Base-by-base conservation (phyloP, 2,888 invertebrate species). In the Lampropteryx suffumata region DNA sequence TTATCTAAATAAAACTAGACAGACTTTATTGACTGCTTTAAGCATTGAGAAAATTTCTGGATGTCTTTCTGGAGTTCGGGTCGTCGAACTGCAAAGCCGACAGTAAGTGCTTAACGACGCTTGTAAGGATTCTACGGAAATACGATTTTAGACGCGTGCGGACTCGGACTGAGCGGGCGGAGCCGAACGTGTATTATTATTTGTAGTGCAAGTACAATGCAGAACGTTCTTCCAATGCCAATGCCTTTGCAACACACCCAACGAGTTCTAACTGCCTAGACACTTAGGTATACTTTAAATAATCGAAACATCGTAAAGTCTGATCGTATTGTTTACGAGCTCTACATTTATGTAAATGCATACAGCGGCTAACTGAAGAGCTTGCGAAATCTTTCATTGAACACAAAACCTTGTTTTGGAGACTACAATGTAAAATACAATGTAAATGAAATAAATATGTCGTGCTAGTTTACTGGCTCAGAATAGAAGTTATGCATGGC, bases 101-200 rank as follows among this genome's bases (percentile, higher is more conserved):
- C 85, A 80, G 76, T 79, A 76, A 82, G 83, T 82, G 83, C 86
- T 88, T 84, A 82, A 78, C 83, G 80, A 79, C 82, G 87, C 84
- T 88, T 87, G 86, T 88, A 86, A 84, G 90, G 89, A 88, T 90
- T 90, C 90, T 81, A 85, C 87, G 88, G 87, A 89, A 89, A 89
- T 87, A 88, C 88, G 82, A 81, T 87, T 90, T 88, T 89, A 89
- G 85, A 85, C 81, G 77, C 81, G 67, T 70, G 71, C 70, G 64
- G 66, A 52, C 64, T 61, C 69, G 64, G 66, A 53, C 64, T 61
- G 79, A 76, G 74, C 73, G 72, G 70, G 76, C 67, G 76, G 67
- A 62, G 64, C 66, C 61, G 55, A 60, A 65, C 63, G 57, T 50
- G 63, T 66, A 63, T 66, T 69, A 69, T 64, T 67, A 64, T 65